These are phyloP conservation scores for Oreonectes daqikongensis DNA, from an alignment of 2,797 vertebrate species.

Conservation along the genomic window DNA sequence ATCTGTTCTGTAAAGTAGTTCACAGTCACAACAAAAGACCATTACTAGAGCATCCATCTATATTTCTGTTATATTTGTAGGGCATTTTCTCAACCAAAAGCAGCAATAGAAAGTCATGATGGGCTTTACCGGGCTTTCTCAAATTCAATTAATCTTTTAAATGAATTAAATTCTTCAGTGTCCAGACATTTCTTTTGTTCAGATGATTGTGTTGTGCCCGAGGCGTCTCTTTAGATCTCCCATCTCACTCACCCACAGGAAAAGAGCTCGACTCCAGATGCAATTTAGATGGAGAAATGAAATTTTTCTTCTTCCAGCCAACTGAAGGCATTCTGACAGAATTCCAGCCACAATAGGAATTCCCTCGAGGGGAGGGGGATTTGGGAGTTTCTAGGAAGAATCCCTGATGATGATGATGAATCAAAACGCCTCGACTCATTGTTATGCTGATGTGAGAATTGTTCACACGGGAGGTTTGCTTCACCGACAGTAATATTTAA, in stretches of 20 bases:
- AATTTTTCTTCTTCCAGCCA: constrained; percentile 21
- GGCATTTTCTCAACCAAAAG: neutral
- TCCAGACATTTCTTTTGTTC: constrained; percentile 41
- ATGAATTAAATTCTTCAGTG: constrained; percentile 13
- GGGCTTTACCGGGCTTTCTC: neutral
- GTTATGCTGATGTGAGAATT: constrained; percentile 49
- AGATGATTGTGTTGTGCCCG: constrained; percentile 29
- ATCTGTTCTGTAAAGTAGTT: too few relatives aligned
- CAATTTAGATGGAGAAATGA: constrained; percentile 54
- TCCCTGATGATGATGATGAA: constrained; percentile 13
- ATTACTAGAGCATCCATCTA: too few relatives aligned
- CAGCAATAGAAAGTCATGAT: neutral
- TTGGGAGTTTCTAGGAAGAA: constrained; percentile 26
- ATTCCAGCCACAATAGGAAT: neutral
- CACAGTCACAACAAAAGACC: too few relatives aligned
- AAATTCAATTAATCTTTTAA: neutral
- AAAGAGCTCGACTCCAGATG: constrained; percentile 25
- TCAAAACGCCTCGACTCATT: constrained; percentile 33
- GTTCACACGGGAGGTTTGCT: constrained; percentile 17
- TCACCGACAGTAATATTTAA: constrained; percentile 19
- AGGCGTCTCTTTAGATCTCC: constrained; percentile 42
- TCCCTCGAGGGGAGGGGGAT: constrained; percentile 30
- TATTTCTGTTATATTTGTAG: neutral
- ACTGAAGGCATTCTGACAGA: neutral
- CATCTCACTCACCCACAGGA: constrained; percentile 12